These are phyloP conservation scores for Lota lota DNA, from an alignment of 2,113 vertebrate species.

Conservation along the genomic window DNA sequence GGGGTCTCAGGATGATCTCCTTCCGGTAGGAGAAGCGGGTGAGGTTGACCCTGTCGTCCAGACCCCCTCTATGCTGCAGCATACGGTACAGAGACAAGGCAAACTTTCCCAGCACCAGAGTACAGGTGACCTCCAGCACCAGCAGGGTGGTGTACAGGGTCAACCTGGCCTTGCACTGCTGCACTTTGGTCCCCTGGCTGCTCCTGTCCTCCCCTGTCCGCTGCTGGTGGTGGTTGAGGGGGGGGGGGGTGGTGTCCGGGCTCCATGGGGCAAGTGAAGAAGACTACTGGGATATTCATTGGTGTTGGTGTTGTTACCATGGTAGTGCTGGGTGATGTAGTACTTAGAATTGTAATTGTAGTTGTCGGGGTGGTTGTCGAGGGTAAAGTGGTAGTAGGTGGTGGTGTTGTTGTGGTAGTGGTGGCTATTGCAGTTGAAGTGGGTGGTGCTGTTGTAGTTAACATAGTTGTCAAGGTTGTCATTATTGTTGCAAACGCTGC, in stretches of 20 bases:
- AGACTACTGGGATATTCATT: slow-evolving; percentile 26
- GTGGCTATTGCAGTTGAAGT: slow-evolving; percentile 7
- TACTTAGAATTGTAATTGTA: slow-evolving; percentile 5
- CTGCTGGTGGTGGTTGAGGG: neutral
- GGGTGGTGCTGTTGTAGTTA: slow-evolving; percentile 5
- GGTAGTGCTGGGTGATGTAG: slow-evolving; percentile 8
- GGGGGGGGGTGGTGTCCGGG: neutral
- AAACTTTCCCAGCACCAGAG: slow-evolving; percentile 46
- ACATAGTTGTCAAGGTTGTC: neutral
- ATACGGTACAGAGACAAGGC: slow-evolving; percentile 56
- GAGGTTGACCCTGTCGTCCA: slow-evolving; percentile 54
- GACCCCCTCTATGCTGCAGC: slow-evolving; percentile 42
- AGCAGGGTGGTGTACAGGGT: slow-evolving; percentile 52
- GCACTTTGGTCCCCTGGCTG: too few relatives aligned
- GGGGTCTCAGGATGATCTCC: slow-evolving; percentile 58
- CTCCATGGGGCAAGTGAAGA: slow-evolving; percentile 40
- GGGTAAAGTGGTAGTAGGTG: neutral
- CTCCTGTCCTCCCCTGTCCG: neutral
- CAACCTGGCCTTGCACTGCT: slow-evolving; percentile 50
- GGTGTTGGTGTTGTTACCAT: neutral
- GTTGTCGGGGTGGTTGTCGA: too few relatives aligned
- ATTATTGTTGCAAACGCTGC: neutral
- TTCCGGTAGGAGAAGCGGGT: slow-evolving; percentile 68
- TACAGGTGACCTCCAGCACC: slow-evolving; percentile 58
- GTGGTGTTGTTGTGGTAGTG: neutral